A percentile compares a stretch with the other conserved stretches of the same genome.
These are phyloP conservation scores for Gonatopus flavifemur DNA, from an alignment of 1,140 invertebrate species.

Conservation along the genomic window DNA sequence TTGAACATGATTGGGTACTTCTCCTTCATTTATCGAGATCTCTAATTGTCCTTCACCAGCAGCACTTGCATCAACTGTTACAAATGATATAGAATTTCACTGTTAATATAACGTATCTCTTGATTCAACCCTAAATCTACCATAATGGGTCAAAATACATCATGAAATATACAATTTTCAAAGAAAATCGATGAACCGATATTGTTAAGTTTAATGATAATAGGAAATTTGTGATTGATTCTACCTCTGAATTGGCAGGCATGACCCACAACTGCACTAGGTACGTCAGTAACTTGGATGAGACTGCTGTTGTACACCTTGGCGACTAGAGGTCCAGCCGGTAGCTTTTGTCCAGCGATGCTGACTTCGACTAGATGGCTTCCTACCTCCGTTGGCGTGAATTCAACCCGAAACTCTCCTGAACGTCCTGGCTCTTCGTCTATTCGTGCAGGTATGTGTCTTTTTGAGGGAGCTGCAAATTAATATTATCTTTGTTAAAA, in stretches of 20 bases:
- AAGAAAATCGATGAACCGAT: too few relatives aligned
- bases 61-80: slow-evolving; percentile 90
- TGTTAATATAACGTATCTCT: too few relatives aligned
- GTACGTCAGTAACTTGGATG: slow-evolving; percentile 90
- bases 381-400: slow-evolving; percentile 88
- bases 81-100: slow-evolving; percentile 6
- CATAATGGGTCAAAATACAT: too few relatives aligned
- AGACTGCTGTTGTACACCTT: slow-evolving; percentile 92
- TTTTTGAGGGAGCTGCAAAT: slow-evolving; percentile 67
- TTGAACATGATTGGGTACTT: slow-evolving; percentile 96
- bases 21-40: slow-evolving; percentile 97
- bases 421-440: slow-evolving; percentile 72
- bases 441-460: slow-evolving; percentile 69
- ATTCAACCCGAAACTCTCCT: slow-evolving; percentile 85
- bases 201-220: too few relatives aligned
- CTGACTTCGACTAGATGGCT: slow-evolving; percentile 87
- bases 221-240: too few relatives aligned
- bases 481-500: neutral
- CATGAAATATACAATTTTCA: too few relatives aligned
- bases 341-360: slow-evolving; percentile 82
- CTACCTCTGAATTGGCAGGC: slow-evolving; percentile 90
- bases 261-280: slow-evolving; percentile 87
- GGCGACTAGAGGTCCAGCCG: slow-evolving; percentile 81
- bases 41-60: slow-evolving; percentile 96
- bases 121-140: too few relatives aligned